phyloP scores from a whole-genome alignment of 2,113 vertebrate genomes.

The Sander lucioperca region DNA sequence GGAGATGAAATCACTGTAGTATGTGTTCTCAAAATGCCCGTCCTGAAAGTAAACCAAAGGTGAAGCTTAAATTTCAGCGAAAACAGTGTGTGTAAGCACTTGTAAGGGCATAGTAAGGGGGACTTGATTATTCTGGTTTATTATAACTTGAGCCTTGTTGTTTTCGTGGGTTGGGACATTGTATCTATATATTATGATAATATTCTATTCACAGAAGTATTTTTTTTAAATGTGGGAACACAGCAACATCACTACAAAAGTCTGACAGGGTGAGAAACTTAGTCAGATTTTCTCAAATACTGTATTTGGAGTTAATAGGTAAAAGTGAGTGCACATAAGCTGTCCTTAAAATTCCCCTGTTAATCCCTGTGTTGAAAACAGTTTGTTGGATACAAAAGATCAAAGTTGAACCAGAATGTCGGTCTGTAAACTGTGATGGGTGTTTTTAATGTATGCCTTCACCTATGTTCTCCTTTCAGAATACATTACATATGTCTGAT shows the following conservation, averaged over 20 bases:
- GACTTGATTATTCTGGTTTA: neutral
- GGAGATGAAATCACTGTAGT: slow-evolving; percentile 91
- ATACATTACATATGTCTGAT: neutral
- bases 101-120: neutral
- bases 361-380: neutral
- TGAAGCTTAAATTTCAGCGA: neutral
- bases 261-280: neutral
- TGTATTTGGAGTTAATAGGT: neutral
- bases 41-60: slow-evolving; percentile 80
- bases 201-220: neutral
- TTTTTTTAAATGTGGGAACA: neutral
- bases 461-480: neutral
- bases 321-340: neutral
- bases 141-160: neutral
- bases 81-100: neutral
- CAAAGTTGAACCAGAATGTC: neutral
- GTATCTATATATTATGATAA: neutral
- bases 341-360: neutral
- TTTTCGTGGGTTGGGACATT: neutral
- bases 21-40: slow-evolving; percentile 90
- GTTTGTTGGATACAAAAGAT: neutral
- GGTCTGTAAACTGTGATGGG: neutral
- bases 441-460: neutral
- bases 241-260: neutral
- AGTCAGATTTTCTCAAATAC: neutral